Evolutionary conservation across 2,888 invertebrate genomes (phyloP), one percentile per base, ranked within the genome.

Genomic region (Apamea crenata): DNA sequence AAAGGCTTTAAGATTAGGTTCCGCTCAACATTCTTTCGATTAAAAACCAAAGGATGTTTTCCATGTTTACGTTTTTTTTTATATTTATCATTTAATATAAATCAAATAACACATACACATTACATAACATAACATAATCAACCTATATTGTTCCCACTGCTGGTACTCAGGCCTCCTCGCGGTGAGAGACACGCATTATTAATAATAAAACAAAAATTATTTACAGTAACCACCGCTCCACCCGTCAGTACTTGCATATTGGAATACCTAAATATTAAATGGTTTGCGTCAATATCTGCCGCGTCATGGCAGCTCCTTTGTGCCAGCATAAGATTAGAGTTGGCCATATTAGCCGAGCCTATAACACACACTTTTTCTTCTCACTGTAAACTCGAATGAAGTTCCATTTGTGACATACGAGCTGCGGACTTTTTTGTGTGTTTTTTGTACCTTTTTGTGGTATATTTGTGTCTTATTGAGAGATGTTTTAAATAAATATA

Each of bases 201-300:
- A 61, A 47, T 25, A 36, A 12, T 3, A 40, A 40, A 40, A 36
- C 0, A 32, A 25, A 70, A 66, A 71, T 74, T 74, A 47, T 76
- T 72, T 10, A 53, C 59, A 25, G 18, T 53, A 77, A 88, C 70
- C 71, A 78, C 67, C 36, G 82, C 80, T 93, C 91, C 86, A 72
- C 89, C 74, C 92, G 91, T 78, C 92, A 90, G 95, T 95, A 95
- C 95, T 88, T 91, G 92, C 92, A 92, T 93, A 94, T 95, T 92
- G 93, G 92, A 95, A 96, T 95, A 96, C 95, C 96, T 95, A 96
- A 96, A 96, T 96, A 96, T 96, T 94, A 96, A 96, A 96, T 95
- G 95, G 96, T 95, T 96, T 91, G 95, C 94, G 93, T 95, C 93
- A 92, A 95, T 93, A 95, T 95, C 93, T 90, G 96, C 96, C 91